Evolutionary conservation across 1,140 invertebrate species (phyloP).

Genomic region (Oedothorax gibbosus): DNA sequence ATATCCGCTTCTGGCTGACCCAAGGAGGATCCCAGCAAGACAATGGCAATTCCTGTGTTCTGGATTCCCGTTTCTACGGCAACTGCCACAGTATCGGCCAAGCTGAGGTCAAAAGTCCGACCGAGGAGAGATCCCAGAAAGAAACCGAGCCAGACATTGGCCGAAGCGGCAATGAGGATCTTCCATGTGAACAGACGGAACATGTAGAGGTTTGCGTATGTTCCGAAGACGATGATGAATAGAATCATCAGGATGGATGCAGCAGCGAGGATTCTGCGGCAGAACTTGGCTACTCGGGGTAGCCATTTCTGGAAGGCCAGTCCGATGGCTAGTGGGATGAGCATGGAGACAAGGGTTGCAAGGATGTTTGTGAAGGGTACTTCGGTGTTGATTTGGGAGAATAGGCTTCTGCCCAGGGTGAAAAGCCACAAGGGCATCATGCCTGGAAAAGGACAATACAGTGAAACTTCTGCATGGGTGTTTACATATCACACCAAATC

Average conservation of each 20-base stretch:
- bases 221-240: constrained; percentile 91
- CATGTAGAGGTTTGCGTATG: constrained; percentile 90
- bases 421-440: constrained; percentile 97
- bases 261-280: constrained; percentile 86
- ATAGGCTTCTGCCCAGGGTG: constrained; percentile 85
- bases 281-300: constrained; percentile 76
- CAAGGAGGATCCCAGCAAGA: constrained; percentile 76
- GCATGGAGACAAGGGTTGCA: constrained; percentile 79
- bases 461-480: too few species aligned
- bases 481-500: too few species aligned
- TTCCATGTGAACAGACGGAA: constrained; percentile 87
- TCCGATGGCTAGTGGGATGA: constrained; percentile 86
- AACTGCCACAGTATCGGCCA: constrained; percentile 82
- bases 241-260: constrained; percentile 86
- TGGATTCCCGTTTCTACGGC: constrained; percentile 94
- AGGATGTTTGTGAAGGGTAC: constrained; percentile 88
- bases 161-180: constrained; percentile 85
- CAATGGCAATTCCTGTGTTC: constrained; percentile 93
- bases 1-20: constrained; percentile 70
- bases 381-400: constrained; percentile 76
- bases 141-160: constrained; percentile 90
- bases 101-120: constrained; percentile 74
- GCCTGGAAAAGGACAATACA: constrained; percentile 71
- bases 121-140: constrained; percentile 77
- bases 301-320: constrained; percentile 73